Evolutionary conservation across 1,140 invertebrate species (phyloP), one percentile per base, ranked within the genome.

Genomic region (Zaprionus tsacasi): DNA sequence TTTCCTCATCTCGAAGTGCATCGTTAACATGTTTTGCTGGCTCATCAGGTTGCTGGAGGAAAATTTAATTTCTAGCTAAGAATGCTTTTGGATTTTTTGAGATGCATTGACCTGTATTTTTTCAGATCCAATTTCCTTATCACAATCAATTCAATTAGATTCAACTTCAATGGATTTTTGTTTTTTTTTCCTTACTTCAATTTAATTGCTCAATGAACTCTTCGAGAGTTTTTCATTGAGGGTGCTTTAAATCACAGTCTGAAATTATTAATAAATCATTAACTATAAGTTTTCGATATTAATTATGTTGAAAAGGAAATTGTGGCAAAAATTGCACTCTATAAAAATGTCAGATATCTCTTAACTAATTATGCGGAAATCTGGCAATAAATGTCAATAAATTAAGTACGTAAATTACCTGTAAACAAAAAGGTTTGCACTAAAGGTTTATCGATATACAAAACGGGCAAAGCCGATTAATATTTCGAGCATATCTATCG

Each of bases 101-200:
- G 52, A 78, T 50, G 71, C 66, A 68, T 27, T 82, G 80, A 79
- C 80, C 79, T 69, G 80, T 45, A 69, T 82, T 70, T 64, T 38
- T 11, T 67, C 52, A n/a, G 21, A 21, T 21, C 21, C 21, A 1
- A 21, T 21, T 21, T 21, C 21, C 21, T 21, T 21, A 21, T 21
- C 21, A n/a, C 21, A 48, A 10, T 48, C 2, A n/a, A 54, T 60
- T 40, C 17, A 60, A 60, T 70, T 57, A 38, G 17, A 15, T 43
- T 27, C 40, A 48, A 58, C 15, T 52, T 40, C 17, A 72, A 45
- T 55, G n/a, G 45, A 5, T 40, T 50, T n/a, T 52, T 55, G 54
- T 27, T 21, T 43, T 40, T 50, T n/a, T 52, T 55, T 40, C 15
- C 36, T 43, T 40, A 13, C 36, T 15, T n/a, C 4, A 15, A 65